Percentiles rank a stretch among this genome's conserved stretches.
phyloP scores from a whole-genome alignment of 2,888 invertebrate species.

The Stenurella melanura region DNA sequence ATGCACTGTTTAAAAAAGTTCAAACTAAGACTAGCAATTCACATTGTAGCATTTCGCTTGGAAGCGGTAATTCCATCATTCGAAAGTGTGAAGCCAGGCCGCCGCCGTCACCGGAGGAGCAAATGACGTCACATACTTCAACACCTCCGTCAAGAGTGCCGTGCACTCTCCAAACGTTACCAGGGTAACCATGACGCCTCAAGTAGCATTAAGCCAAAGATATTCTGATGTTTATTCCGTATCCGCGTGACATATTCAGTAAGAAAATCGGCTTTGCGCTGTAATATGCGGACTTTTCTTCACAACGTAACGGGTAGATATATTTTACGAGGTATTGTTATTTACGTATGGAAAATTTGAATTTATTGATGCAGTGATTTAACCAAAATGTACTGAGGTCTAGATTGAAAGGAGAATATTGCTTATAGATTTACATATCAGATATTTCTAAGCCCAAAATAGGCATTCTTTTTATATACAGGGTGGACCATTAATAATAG shows the following conservation, averaged over 20 bases:
- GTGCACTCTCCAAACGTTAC: conserved; percentile 49
- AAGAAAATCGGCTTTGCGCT: not conserved
- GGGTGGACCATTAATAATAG: no score
- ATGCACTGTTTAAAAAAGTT: not conserved
- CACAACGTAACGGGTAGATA: not conserved
- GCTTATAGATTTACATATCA: not conserved
- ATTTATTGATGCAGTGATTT: not conserved
- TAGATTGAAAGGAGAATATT: not conserved
- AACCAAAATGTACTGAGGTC: not conserved
- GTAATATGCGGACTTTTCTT: not conserved
- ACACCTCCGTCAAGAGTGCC: conserved; percentile 67
- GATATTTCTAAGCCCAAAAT: no score
- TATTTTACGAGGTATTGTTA: conserved; percentile 4
- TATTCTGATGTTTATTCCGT: conserved; percentile 32
- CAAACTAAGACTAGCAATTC: not conserved
- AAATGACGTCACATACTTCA: conserved; percentile 71
- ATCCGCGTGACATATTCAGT: not conserved
- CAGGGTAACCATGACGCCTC: conserved; percentile 52
- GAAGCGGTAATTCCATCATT: conserved; percentile 35
- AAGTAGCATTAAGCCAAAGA: conserved; percentile 47
- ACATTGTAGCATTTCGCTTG: not conserved
- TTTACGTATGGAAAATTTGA: not conserved
- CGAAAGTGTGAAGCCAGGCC: conserved; percentile 59
- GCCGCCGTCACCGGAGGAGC: conserved; percentile 67
- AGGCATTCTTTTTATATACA: no score